Conservation (phyloP, 2,797 vertebrate genomes). For the Botia kubotai region DNA sequence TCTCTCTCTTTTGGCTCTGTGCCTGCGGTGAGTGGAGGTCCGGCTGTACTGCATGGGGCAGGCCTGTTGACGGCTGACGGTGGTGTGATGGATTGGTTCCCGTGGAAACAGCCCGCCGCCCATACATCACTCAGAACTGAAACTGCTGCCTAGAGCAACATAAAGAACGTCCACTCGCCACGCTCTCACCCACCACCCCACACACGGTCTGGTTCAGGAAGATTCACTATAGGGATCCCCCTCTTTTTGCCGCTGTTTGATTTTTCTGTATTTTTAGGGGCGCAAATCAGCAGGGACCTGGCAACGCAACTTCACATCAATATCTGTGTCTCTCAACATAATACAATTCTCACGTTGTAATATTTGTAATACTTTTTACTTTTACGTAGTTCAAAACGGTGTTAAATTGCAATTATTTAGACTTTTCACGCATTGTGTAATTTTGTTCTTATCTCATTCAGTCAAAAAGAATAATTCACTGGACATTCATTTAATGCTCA, state of each 20-base stretch:
- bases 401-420: too few relatives aligned
- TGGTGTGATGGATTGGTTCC: slow-evolving; percentile 81
- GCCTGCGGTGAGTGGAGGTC: slow-evolving; percentile 76
- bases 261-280: too few relatives aligned
- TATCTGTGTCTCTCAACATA: too few relatives aligned
- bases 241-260: background rate
- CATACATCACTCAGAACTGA: slow-evolving; percentile 54
- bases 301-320: background rate
- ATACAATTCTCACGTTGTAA: too few relatives aligned
- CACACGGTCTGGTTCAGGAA: background rate
- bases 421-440: too few relatives aligned
- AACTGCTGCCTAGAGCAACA: slow-evolving; percentile 50
- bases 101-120: slow-evolving; percentile 78
- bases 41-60: slow-evolving; percentile 79
- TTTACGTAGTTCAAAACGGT: too few relatives aligned
- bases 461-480: too few relatives aligned
- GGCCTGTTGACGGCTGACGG: slow-evolving; percentile 80
- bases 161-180: slow-evolving; percentile 37
- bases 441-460: too few relatives aligned
- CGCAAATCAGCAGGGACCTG: background rate
- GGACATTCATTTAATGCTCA: too few relatives aligned
- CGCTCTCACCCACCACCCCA: slow-evolving; percentile 18
- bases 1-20: slow-evolving; percentile 22
- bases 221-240: background rate
- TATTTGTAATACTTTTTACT: too few relatives aligned